Base-by-base conservation (phyloP, 2,888 invertebrate species). In the Diaperis boleti region DNA sequence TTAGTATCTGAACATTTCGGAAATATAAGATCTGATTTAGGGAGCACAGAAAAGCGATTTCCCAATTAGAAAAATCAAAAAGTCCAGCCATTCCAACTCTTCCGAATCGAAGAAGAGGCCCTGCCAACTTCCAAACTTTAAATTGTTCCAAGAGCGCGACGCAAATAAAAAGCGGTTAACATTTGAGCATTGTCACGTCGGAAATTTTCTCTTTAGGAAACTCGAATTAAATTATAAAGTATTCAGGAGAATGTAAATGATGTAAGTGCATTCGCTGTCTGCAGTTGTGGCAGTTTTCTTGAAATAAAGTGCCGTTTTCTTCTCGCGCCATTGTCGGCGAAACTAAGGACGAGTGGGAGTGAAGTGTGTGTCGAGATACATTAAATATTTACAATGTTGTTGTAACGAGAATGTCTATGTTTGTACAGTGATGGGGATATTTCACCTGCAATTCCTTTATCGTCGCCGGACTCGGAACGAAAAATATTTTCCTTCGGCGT, bases 221-320 rank as follows among this genome's bases (percentile, higher is more conserved):
- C 37, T 37, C 35, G 37, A 52, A 52, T 52, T 52, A 52, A 52
- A 52, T 52, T 52, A 52, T 52, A 39, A 52, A 39, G 52, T 22
- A 52, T 52, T 52, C 52, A 52, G 11, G 39, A 52, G 37, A 52
- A 52, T 52, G 52, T 52, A 52, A 39, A 52, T 52, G 52, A 52
- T 52, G 52, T 52, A 52, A 52, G 37, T 52, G 52, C 52, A 52
- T 37, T 52, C 18, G 37, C 52, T 52, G 52, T 22, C 52, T 49
- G 22, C 35, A 39, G 14, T 37, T 17, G 20, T 42, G 41, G 20
- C 41, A 20, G 18, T 42, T 42, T 52, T 20, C 22, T 20, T 18
- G 10, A 13, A 52, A 52, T 33, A 33, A 49, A 49, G 29, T 33
- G 15, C 47, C 15, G 8, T 45, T 45, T 29, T 11, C 22, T 45